A percentile compares a stretch with the other conserved stretches of the same genome.
Evolutionary conservation across 2,797 vertebrate genomes (phyloP).

Genomic region (Diplodus puntazzo): DNA sequence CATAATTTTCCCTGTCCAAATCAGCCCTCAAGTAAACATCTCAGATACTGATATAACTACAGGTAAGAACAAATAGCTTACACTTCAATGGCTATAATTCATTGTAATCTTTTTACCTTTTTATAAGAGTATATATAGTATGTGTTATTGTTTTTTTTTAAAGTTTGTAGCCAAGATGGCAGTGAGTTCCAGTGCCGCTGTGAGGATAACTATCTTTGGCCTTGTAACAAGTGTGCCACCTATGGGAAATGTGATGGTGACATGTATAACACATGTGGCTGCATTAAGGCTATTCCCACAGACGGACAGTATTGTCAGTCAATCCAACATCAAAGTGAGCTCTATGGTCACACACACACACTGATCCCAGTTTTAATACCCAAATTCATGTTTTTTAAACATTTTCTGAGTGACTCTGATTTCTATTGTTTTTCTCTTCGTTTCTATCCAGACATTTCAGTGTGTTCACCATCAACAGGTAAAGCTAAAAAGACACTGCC

Average conservation of each 20-base stretch:
- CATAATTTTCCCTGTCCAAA: slow-evolving; percentile 23
- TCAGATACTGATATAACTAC: slow-evolving; percentile 54
- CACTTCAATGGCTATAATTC: not conserved
- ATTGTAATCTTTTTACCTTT: not conserved
- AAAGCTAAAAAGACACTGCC: not conserved
- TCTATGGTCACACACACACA: not conserved
- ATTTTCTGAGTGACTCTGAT: not conserved
- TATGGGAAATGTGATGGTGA: slow-evolving; percentile 64
- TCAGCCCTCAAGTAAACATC: slow-evolving; percentile 41
- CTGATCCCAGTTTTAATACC: not conserved
- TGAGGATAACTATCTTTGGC: slow-evolving; percentile 51
- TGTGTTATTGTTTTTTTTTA: not conserved
- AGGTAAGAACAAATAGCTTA: slow-evolving; percentile 38
- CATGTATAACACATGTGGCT: slow-evolving; percentile 68
- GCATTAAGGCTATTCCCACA: slow-evolving; percentile 74
- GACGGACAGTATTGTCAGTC: slow-evolving; percentile 81
- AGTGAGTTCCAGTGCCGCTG: slow-evolving; percentile 48
- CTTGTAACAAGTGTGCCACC: slow-evolving; percentile 56
- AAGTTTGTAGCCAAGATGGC: slow-evolving; percentile 48
- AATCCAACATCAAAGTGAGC: slow-evolving; percentile 29
- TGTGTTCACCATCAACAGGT: slow-evolving; percentile 39
- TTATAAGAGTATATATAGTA: not conserved
- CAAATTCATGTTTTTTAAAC: too few relatives aligned
- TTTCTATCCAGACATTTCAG: slow-evolving; percentile 16
- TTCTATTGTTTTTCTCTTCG: not conserved